These are phyloP conservation scores for Lingula anatina DNA, from an alignment of 2,888 invertebrate species.

Conservation along the genomic window DNA sequence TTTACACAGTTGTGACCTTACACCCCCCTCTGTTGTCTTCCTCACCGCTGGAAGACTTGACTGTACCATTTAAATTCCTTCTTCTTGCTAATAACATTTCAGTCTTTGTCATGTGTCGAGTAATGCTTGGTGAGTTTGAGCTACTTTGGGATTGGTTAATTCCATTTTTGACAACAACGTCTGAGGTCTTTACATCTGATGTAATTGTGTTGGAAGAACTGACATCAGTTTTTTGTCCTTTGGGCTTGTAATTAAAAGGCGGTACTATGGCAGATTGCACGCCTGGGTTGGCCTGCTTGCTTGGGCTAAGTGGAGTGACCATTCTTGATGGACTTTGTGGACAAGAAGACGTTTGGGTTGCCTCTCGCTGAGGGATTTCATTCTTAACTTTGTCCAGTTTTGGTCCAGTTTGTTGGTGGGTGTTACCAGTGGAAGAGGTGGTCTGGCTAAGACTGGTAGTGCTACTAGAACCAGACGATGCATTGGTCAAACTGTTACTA, in stretches of 20 bases:
- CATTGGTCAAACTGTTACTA: background rate
- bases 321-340: slow-evolving; percentile 6
- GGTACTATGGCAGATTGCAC: slow-evolving; percentile 51
- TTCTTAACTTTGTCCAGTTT: too few relatives aligned
- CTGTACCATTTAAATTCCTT: slow-evolving; percentile 16
- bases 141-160: background rate
- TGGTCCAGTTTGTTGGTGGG: background rate
- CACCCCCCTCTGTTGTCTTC: slow-evolving; percentile 15
- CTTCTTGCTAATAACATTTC: slow-evolving; percentile 46
- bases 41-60: slow-evolving; percentile 7
- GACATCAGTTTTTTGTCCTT: slow-evolving; percentile 6
- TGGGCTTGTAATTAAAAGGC: slow-evolving; percentile 56
- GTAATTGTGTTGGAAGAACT: slow-evolving; percentile 3
- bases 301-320: background rate
- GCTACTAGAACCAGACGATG: background rate
- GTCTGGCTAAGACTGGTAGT: background rate
- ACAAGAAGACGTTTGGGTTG: background rate
- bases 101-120: slow-evolving; percentile 34
- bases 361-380: too few relatives aligned
- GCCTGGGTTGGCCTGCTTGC: slow-evolving; percentile 9
- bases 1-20: slow-evolving; percentile 21
- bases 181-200: too few relatives aligned
- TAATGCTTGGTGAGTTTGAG: slow-evolving; percentile 3
- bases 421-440: background rate
- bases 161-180: background rate